Conservation (phyloP, 2,797 vertebrate species). For the Alauda arvensis region DNA sequence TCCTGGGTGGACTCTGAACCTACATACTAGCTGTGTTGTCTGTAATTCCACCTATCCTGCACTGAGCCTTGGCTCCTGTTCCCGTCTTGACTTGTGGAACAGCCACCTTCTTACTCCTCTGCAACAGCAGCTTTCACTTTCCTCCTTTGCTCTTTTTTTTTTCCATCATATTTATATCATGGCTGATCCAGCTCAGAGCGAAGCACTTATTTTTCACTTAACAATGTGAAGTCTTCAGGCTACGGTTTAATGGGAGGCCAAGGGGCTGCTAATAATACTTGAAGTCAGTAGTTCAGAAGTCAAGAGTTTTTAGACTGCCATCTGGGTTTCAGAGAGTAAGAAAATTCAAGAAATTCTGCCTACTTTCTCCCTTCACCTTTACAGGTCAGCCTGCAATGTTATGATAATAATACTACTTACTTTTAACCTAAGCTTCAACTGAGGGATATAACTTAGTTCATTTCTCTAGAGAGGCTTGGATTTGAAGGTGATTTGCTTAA, state of each 20-base stretch:
- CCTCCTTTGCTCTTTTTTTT: background rate
- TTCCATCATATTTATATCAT: background rate
- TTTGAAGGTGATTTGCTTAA: slow-evolving; percentile 31
- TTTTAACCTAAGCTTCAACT: background rate
- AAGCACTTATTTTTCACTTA: slow-evolving; percentile 2
- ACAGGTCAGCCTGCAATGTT: background rate
- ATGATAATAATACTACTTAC: background rate
- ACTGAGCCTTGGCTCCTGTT: background rate
- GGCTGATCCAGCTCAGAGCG: background rate
- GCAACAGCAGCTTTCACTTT: background rate
- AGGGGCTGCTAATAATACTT: slow-evolving; percentile 44
- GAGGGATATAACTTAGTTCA: background rate
- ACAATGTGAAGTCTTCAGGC: slow-evolving; percentile 17
- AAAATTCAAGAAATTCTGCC: slow-evolving; percentile 20
- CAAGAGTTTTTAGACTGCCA: slow-evolving; percentile 42
- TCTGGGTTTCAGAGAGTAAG: slow-evolving; percentile 12
- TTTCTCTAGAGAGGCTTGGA: background rate
- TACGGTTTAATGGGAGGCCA: slow-evolving; percentile 31
- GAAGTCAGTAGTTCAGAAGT: slow-evolving; percentile 45
- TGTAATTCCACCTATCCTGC: background rate
- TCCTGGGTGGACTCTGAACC: background rate
- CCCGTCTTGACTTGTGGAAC: background rate
- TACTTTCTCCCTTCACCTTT: slow-evolving; percentile 16
- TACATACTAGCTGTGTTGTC: accelerated
- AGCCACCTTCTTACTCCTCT: background rate